phyloP scores from a whole-genome alignment of 2,797 vertebrate species.

The Takifugu ocellatus region DNA sequence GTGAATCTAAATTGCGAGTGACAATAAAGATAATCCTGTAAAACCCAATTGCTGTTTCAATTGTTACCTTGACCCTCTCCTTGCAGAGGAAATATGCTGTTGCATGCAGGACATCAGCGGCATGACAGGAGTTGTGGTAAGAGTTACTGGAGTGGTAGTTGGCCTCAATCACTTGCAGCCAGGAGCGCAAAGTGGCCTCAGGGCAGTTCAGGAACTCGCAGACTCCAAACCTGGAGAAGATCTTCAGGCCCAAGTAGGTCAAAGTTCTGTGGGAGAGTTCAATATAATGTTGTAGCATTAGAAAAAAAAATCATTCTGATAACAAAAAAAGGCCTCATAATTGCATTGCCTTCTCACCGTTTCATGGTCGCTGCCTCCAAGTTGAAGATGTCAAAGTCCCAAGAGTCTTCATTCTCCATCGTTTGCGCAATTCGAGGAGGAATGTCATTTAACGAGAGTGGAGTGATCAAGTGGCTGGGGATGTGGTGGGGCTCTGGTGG shows the following conservation, averaged over 20 bases:
- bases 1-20: no score
- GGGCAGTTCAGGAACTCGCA: conserved; percentile 93
- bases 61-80: conserved; percentile 88
- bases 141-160: conserved; percentile 94
- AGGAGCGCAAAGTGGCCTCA: conserved; percentile 87
- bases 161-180: conserved; percentile 92
- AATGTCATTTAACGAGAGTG: conserved; percentile 85
- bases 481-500: conserved; percentile 82
- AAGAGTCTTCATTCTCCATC: conserved; percentile 90
- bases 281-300: conserved; percentile 7
- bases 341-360: conserved; percentile 72
- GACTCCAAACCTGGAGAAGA: conserved; percentile 91
- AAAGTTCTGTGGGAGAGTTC: conserved; percentile 79
- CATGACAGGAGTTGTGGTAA: conserved; percentile 96
- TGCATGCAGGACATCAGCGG: conserved; percentile 94
- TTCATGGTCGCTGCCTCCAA: conserved; percentile 91
- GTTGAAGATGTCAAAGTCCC: conserved; percentile 96
- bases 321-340: background rate
- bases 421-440: conserved; percentile 87
- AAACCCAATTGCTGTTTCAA: background rate
- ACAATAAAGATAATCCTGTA: no score
- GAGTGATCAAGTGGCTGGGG: conserved; percentile 75
- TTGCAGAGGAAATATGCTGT: conserved; percentile 95
- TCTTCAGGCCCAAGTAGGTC: conserved; percentile 91
- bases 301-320: background rate